Conservation (phyloP, 2,113 vertebrate genomes). For the Pithys albifrons region DNA sequence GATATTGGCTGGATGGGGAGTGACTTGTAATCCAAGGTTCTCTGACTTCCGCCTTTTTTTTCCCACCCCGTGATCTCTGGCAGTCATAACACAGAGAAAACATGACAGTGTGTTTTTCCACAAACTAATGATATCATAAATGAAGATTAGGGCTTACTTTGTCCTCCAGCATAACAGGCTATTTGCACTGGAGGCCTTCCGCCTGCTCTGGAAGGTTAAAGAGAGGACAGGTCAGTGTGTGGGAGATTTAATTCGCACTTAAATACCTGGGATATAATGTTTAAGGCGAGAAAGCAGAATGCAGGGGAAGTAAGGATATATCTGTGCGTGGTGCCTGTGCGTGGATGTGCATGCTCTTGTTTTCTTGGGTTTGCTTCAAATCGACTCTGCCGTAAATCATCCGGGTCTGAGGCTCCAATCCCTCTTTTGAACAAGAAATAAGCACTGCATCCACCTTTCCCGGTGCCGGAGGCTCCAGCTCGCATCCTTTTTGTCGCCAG, state of each 20-base stretch:
- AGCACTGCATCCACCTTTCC: neutral
- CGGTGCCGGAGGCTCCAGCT: neutral
- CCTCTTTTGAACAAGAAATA: neutral
- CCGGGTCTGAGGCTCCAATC: neutral
- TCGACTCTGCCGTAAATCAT: neutral
- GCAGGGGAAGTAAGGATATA: neutral
- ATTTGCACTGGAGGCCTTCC: neutral
- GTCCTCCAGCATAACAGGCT: neutral
- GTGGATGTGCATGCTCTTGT: neutral
- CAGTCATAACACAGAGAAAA: slow-evolving; percentile 9
- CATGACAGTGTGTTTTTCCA: neutral
- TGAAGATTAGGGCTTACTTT: slow-evolving; percentile 18
- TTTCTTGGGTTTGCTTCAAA: neutral
- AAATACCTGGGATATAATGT: neutral
- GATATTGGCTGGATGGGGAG: neutral
- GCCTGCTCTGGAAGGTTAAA: slow-evolving; percentile 17
- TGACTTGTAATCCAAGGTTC: slow-evolving; percentile 7
- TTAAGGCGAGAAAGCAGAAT: neutral
- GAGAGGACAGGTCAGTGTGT: slow-evolving; percentile 43
- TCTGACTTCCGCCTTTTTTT: neutral
- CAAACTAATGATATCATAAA: neutral
- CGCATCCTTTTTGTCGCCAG: neutral
- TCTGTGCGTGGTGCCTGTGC: neutral
- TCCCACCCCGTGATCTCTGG: neutral
- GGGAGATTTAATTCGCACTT: slow-evolving; percentile 28